Percentiles rank a stretch among this genome's conserved stretches.
Evolutionary conservation across 1,140 invertebrate species (phyloP).

Genomic region (Araneus ventricosus): DNA sequence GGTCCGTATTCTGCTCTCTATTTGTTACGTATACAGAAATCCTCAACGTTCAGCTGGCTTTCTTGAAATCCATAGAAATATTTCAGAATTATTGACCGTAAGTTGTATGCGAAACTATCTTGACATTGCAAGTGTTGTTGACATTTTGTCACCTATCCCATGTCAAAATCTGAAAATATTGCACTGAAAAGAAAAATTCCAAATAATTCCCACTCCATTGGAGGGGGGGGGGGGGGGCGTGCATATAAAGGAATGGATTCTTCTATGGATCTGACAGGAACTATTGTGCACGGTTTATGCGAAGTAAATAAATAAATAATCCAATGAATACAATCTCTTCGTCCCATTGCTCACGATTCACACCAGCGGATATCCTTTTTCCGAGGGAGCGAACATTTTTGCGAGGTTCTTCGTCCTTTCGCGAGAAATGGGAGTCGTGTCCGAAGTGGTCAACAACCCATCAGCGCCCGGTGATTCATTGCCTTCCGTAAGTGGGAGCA

Average conservation of each 20-base stretch:
- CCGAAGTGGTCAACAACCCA: constrained; percentile 14
- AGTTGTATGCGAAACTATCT: no score
- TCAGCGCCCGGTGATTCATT: not conserved
- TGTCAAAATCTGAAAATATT: no score
- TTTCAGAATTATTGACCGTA: no score
- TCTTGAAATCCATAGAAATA: no score
- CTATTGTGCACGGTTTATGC: not conserved
- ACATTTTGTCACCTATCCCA: no score
- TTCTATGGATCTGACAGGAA: not conserved
- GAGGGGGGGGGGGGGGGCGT: no score
- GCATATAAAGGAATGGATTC: not conserved
- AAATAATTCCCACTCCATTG: not conserved
- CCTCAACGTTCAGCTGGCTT: no score
- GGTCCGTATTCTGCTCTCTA: no score
- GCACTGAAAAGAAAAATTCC: not conserved
- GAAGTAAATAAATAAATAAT: not conserved
- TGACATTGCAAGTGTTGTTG: no score
- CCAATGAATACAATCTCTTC: not conserved
- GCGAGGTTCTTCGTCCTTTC: not conserved
- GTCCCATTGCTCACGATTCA: not conserved
- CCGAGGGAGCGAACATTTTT: not conserved
- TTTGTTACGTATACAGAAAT: no score
- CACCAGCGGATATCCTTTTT: not conserved
- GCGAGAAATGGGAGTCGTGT: not conserved
- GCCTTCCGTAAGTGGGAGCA: not conserved